Percentiles rank a stretch among this genome's conserved stretches.
phyloP scores from a whole-genome alignment of 2,888 invertebrate species.

The Elgonia sp. region DNA sequence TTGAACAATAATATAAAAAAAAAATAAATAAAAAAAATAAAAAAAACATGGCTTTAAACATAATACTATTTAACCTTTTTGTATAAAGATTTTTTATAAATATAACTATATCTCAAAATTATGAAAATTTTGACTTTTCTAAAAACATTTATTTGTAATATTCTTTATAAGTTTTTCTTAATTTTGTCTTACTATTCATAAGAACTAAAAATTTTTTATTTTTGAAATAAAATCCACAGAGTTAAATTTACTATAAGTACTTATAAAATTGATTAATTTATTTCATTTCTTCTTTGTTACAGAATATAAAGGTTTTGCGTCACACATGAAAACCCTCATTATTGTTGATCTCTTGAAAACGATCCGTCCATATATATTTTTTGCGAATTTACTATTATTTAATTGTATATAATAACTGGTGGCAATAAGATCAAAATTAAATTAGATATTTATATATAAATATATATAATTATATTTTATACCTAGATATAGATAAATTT shows the following conservation, averaged over 20 bases:
- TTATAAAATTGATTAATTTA: constrained; percentile 19
- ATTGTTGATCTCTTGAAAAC: constrained; percentile 67
- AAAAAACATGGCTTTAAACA: too few relatives aligned
- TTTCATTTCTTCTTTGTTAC: constrained; percentile 42
- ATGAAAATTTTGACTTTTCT: too few relatives aligned
- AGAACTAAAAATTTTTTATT: too few relatives aligned
- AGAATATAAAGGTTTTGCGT: constrained; percentile 57
- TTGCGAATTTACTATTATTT: constrained; percentile 8
- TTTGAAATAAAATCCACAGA: constrained; percentile 44
- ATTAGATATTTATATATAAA: constrained; percentile 54
- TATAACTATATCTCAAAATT: too few relatives aligned
- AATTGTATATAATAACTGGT: constrained; percentile 66
- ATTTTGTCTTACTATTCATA: too few relatives aligned
- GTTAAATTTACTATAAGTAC: neutral
- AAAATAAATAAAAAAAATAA: too few relatives aligned
- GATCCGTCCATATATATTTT: constrained; percentile 65
- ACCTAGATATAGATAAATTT: constrained; percentile 47
- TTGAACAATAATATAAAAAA: too few relatives aligned
- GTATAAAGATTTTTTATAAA: too few relatives aligned
- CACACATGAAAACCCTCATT: neutral
- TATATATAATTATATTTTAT: constrained; percentile 13
- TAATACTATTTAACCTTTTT: too few relatives aligned
- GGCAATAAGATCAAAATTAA: constrained; percentile 72
- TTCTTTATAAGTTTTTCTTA: too few relatives aligned
- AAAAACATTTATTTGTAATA: too few relatives aligned